phyloP scores from a whole-genome alignment of 2,113 vertebrate genomes.

The Dasyornis broadbenti region DNA sequence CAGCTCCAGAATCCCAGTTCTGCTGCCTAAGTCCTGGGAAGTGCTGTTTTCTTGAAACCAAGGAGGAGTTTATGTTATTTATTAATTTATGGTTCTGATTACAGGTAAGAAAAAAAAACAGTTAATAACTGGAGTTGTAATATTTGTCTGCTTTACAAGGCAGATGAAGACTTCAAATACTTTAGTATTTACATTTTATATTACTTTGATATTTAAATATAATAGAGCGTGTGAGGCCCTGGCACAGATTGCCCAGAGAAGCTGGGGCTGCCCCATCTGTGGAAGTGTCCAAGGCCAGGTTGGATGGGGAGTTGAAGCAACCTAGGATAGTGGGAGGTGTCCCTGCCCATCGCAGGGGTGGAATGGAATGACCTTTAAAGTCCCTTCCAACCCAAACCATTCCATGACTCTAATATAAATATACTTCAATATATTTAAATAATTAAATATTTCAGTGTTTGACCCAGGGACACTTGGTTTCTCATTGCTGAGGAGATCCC shows the following conservation, averaged over 20 bases:
- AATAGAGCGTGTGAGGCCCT: background rate
- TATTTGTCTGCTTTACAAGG: background rate
- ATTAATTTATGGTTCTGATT: background rate
- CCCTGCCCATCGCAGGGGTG: background rate
- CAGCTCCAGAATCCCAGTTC: background rate
- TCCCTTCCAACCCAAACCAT: no score
- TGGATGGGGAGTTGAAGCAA: background rate
- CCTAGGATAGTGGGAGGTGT: background rate
- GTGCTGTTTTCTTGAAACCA: background rate
- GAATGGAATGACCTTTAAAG: no score
- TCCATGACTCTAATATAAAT: background rate
- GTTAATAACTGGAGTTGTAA: background rate
- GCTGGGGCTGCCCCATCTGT: background rate
- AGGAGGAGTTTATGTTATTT: background rate
- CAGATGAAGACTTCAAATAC: background rate
- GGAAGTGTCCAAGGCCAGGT: background rate
- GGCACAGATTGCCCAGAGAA: background rate
- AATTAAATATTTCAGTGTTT: background rate
- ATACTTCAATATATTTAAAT: background rate
- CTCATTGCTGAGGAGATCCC: background rate
- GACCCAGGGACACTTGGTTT: background rate
- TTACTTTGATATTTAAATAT: background rate
- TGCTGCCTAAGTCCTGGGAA: background rate
- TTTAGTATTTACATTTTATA: background rate
- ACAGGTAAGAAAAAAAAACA: background rate